phyloP scores from a whole-genome alignment of 2,888 invertebrate species.

The Zonitis immaculata region DNA sequence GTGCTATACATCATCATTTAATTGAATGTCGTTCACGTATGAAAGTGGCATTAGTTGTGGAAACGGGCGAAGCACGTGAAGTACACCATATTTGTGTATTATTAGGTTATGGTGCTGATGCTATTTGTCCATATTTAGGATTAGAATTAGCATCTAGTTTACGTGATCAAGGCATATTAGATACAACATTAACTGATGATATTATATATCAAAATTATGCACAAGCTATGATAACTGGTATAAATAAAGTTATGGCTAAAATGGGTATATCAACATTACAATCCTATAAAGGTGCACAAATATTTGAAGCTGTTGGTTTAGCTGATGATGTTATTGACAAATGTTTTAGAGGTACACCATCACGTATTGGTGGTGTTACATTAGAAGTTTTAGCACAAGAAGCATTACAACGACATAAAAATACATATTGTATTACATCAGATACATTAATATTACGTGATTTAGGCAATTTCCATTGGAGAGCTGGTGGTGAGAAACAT shows the following conservation, averaged over 20 bases:
- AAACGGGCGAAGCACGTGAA: slow-evolving; percentile 94
- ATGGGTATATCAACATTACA: slow-evolving; percentile 99
- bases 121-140: slow-evolving; percentile 94
- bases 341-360: slow-evolving; percentile 77
- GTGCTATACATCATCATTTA: slow-evolving; percentile 92
- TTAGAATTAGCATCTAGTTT: slow-evolving; percentile 88
- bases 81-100: slow-evolving; percentile 96
- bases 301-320: slow-evolving; percentile 97
- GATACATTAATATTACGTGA: slow-evolving; percentile 70
- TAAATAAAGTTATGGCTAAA: slow-evolving; percentile 90
- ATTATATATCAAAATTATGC: slow-evolving; percentile 83
- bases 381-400: slow-evolving; percentile 86
- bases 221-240: slow-evolving; percentile 59
- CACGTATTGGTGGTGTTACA: slow-evolving; percentile 79
- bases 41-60: slow-evolving; percentile 92
- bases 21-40: slow-evolving; percentile 93
- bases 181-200: slow-evolving; percentile 69
- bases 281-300: slow-evolving; percentile 98
- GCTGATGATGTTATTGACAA: slow-evolving; percentile 88
- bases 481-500: slow-evolving; percentile 95
- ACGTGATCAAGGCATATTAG: slow-evolving; percentile 80
- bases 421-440: slow-evolving; percentile 64
- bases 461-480: slow-evolving; percentile 95
- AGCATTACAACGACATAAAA: slow-evolving; percentile 72
- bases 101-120: slow-evolving; percentile 95